Percentiles rank a stretch among this genome's conserved stretches.
These are phyloP conservation scores for Pangasius larnaudii DNA, from an alignment of 2,797 vertebrate genomes.

Conservation along the genomic window DNA sequence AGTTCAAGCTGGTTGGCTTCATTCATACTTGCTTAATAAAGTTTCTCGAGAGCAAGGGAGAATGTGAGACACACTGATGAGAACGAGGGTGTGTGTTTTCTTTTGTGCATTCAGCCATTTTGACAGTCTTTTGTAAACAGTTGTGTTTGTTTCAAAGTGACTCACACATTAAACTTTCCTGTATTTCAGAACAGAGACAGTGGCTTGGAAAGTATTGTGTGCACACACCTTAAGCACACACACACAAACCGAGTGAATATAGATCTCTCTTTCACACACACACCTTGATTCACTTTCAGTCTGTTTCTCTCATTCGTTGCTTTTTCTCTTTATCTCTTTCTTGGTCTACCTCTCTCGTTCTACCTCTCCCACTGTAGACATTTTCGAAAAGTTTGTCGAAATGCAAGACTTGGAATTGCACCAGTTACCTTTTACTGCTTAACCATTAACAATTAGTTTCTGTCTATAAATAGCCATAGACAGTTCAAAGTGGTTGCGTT, in stretches of 20 bases:
- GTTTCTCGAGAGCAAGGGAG: slow-evolving; percentile 43
- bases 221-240: slow-evolving; percentile 80
- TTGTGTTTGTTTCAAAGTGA: slow-evolving; percentile 75
- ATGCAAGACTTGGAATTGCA: background rate
- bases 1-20: slow-evolving; percentile 64
- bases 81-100: slow-evolving; percentile 43
- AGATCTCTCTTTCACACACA: background rate
- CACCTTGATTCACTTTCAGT: background rate
- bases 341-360: background rate
- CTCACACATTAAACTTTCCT: slow-evolving; percentile 76
- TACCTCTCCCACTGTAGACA: background rate
- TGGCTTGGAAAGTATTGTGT: slow-evolving; percentile 73
- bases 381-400: no score
- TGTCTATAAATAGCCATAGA: slow-evolving; percentile 12
- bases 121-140: slow-evolving; percentile 73
- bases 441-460: background rate
- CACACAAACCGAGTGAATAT: slow-evolving; percentile 63
- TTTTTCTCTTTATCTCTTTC: background rate
- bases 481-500: slow-evolving; percentile 6
- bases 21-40: slow-evolving; percentile 69
- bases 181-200: slow-evolving; percentile 72
- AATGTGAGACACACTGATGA: slow-evolving; percentile 11
- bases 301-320: background rate
- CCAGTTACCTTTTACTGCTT: background rate
- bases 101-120: slow-evolving; percentile 71